Percentiles rank a stretch among this genome's conserved stretches.
These are phyloP conservation scores for Trichomycterus rosablanca DNA, from an alignment of 2,113 vertebrate species.

Conservation along the genomic window DNA sequence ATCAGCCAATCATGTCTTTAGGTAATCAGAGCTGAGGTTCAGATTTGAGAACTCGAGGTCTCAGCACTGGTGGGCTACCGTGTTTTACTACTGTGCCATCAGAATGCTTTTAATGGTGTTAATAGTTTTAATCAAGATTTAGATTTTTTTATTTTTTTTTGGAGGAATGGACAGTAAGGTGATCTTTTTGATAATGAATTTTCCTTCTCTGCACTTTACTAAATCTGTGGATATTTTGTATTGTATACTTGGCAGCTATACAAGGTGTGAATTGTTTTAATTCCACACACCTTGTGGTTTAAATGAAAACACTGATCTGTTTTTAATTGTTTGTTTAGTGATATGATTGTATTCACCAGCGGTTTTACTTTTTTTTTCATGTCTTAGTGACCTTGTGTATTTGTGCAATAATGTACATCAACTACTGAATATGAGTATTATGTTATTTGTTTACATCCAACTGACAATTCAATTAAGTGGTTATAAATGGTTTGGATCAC, in stretches of 20 bases:
- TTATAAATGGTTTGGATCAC: no score
- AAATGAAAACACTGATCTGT: not conserved
- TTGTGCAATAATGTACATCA: no score
- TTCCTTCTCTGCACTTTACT: constrained; percentile 1
- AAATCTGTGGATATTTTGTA: not conserved
- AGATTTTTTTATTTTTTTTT: constrained; percentile 1
- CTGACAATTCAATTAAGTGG: not conserved
- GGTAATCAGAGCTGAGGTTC: no score
- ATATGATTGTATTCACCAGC: not conserved
- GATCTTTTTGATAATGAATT: not conserved
- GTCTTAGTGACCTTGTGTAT: constrained; percentile 10
- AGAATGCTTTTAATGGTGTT: constrained; percentile 1
- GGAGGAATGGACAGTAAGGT: not conserved
- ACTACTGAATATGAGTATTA: not conserved
- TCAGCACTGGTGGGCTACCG: no score
- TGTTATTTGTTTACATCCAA: not conserved
- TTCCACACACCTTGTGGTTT: not conserved
- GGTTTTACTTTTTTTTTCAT: not conserved
- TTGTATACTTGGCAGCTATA: constrained; percentile 15
- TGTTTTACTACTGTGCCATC: no score
- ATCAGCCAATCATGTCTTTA: no score
- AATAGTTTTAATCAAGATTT: not conserved
- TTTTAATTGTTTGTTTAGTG: constrained; percentile 5
- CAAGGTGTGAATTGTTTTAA: constrained; percentile 4
- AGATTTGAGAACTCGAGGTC: no score